A percentile compares a stretch with the other conserved stretches of the same genome.
Conservation (phyloP, 2,888 invertebrate species). For the Drosophila atripex region DNA sequence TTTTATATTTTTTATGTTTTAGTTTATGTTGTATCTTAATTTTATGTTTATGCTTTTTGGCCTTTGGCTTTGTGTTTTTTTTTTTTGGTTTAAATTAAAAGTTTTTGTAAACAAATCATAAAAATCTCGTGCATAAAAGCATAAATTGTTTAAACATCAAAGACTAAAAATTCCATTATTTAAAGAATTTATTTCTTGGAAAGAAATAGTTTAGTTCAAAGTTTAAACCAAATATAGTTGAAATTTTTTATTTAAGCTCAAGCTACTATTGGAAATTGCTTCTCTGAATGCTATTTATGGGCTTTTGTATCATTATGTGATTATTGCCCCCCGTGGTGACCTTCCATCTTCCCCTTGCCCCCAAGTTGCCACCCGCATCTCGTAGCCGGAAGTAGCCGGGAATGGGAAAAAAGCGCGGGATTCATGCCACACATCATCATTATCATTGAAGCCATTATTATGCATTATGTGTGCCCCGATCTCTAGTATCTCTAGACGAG, state of each 20-base stretch:
- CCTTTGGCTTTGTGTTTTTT: background rate
- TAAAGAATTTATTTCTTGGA: no score
- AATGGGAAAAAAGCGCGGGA: no score
- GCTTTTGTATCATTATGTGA: no score
- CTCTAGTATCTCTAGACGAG: constrained; percentile 44
- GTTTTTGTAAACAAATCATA: constrained; percentile 12
- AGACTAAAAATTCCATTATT: background rate
- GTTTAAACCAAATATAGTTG: background rate
- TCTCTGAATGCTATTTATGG: no score
- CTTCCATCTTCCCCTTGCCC: background rate
- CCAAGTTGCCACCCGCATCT: constrained; percentile 13
- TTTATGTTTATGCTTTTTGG: background rate
- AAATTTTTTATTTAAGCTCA: constrained; percentile 3
- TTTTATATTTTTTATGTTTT: background rate
- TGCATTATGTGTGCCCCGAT: constrained; percentile 55
- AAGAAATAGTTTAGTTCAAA: background rate
- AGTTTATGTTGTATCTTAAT: background rate
- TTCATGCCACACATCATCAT: constrained; percentile 36
- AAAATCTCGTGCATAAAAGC: constrained; percentile 7
- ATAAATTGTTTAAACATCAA: constrained; percentile 10
- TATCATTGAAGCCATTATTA: constrained; percentile 50
- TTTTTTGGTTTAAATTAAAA: background rate
- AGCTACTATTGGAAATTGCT: no score
- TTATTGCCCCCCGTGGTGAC: constrained; percentile 10
- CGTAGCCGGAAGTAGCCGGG: background rate